phyloP scores from a whole-genome alignment of 1,140 invertebrate species.

The Nasonia vitripennis region DNA sequence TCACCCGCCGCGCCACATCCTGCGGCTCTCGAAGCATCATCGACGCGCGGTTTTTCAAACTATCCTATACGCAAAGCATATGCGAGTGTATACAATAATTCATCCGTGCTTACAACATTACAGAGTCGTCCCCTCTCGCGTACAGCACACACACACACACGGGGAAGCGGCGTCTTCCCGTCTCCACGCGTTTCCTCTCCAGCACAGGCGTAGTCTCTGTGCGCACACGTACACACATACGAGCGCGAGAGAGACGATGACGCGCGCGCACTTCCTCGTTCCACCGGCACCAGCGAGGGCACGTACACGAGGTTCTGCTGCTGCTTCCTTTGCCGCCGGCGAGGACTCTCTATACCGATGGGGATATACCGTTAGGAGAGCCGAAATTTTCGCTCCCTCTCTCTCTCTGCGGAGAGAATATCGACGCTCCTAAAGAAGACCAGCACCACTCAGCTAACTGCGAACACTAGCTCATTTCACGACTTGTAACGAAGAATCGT shows the following conservation, averaged over 20 bases:
- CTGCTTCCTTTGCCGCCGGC: slow-evolving; percentile 6
- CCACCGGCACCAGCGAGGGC: background rate
- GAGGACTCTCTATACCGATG: background rate
- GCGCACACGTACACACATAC: background rate
- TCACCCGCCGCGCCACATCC: too few relatives aligned
- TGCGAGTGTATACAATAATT: too few relatives aligned
- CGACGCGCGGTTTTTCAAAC: too few relatives aligned
- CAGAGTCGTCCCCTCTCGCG: too few relatives aligned
- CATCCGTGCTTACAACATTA: too few relatives aligned
- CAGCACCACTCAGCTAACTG: too few relatives aligned
- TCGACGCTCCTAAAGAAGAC: too few relatives aligned
- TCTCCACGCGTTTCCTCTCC: slow-evolving; percentile 33
- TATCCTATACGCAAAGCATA: too few relatives aligned
- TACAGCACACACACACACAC: background rate
- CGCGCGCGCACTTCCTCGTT: slow-evolving; percentile 36
- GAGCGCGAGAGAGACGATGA: slow-evolving; percentile 1
- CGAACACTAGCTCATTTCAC: too few relatives aligned
- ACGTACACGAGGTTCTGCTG: slow-evolving; percentile 14
- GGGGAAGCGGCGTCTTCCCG: slow-evolving; percentile 27
- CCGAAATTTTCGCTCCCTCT: background rate
- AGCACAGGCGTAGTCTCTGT: background rate
- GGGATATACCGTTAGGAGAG: background rate
- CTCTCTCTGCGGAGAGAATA: background rate
- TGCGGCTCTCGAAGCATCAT: too few relatives aligned
- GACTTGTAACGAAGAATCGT: too few relatives aligned